Base-by-base conservation (phyloP, 1,140 invertebrate genomes). In the Eulimnadia texana region DNA sequence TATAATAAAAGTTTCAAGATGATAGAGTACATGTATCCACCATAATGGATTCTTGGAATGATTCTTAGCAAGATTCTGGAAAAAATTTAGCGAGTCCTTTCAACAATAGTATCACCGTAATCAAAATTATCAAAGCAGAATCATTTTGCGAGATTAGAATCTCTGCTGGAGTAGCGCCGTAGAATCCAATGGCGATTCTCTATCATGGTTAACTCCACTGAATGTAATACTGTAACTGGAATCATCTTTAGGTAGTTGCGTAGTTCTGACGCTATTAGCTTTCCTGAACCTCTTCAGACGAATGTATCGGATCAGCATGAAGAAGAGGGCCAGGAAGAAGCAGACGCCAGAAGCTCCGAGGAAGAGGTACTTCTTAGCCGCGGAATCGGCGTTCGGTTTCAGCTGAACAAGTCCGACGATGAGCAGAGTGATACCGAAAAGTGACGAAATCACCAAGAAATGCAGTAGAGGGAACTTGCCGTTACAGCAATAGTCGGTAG, bases 361-460 rank as follows among this genome's bases (percentile, higher is more conserved):
- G 63, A 86, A 77, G 67, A 81, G 79, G 69, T 64, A 67, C 50
- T 66, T 67, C 70, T 87, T 83, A 67, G 84, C 82, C 20, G 82
- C 83, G 22, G 84, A 84, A 66, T 85, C 85, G 27, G 86, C 85
- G 49, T 84, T 84, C 20, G 86, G 86, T 20, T 83, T 84, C 66
- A 89, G 74, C 74, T 89, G 86, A 63, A 89, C 85, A 68, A 89
- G 74, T 63, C 85, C 85, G 67, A 88, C 85, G 55, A 89, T 83
- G 61, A 89, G 72, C 50, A 87, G 79, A 66, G 87, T 82, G 65
- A 83, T 83, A 53, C 85, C 85, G 65, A 86, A 72, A 28, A 89
- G 76, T 58, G 87, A 74, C 3, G 82, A 85, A 25, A 85, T 80
- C 49, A 88, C 84, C 59, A 86, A 80, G 23, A 84, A 78, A 72